Evolutionary conservation across 1,140 invertebrate species (phyloP), one percentile per base, ranked within the genome.

Genomic region (Homalodisca vitripennis): DNA sequence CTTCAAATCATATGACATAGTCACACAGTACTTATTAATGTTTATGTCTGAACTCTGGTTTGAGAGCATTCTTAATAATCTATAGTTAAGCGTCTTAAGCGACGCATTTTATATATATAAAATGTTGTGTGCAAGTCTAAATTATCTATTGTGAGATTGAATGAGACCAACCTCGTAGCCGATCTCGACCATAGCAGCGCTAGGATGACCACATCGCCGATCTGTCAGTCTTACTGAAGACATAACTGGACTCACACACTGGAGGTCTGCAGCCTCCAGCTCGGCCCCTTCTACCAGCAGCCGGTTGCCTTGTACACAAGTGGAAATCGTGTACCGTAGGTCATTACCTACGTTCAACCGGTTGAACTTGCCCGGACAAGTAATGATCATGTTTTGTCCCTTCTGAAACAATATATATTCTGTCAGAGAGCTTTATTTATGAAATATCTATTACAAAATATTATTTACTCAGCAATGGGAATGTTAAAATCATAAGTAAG

Each of bases 211-310:
- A 51, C 48, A 51, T 20, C 48, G 6, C n/a, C 48, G 17, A 20
- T 51, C 48, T 20, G 48, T 51, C 48, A 51, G 48, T 51, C 48
- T 6, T 22, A 51, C 48, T 3, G 48, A 51, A 10, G 48, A 51
- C 22, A 22, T 51, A 14, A 51, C 48, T 51, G 48, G 48, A 51
- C 48, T 51, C 14, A 51, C 48, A 51, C 48, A 51, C n/a, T 51
- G 48, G 17, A 51, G 17, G 48, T 51, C 48, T n/a, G 22, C 3
- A 12, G 48, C 48, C 22, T 22, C 22, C 48, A 51, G 17, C 48
- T 51, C 48, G 14, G 3, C 22, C 6, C 48, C 48, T 22, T 22
- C 48, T 22, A 51, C 48, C 48, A 51, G 17, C 48, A 51, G 48
- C 22, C 48, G 17, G 48, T 22, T 51, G 3, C 48, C 48, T 3